Percentiles rank a stretch among this genome's conserved stretches.
Conservation (phyloP, 2,113 vertebrate species). For the Sterrhoptilus dennistouni region DNA sequence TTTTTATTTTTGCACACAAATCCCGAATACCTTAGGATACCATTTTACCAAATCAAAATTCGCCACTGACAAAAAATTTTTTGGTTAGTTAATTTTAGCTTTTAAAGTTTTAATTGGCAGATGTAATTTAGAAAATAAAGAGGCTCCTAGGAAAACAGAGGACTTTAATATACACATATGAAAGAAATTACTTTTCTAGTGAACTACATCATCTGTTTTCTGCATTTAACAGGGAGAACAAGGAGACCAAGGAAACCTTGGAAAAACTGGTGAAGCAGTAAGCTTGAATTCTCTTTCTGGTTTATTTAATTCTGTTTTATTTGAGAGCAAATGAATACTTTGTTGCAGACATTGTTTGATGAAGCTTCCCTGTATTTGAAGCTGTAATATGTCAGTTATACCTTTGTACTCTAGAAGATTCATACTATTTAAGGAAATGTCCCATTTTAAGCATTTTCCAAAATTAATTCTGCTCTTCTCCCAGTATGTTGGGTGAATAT, state of each 20-base stretch:
- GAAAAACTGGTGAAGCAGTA: constrained; percentile 90
- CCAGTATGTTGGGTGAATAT: neutral
- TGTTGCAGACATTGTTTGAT: neutral
- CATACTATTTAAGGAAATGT: neutral
- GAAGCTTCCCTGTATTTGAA: neutral
- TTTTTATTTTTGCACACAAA: neutral
- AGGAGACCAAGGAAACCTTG: constrained; percentile 86
- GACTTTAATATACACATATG: neutral
- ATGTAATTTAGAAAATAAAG: neutral
- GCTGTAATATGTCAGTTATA: neutral
- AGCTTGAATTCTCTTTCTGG: constrained; percentile 62
- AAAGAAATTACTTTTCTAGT: constrained; percentile 34
- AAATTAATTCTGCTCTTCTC: neutral
- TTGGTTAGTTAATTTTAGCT: neutral
- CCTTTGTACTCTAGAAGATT: neutral
- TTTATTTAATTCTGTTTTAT: constrained; percentile 3
- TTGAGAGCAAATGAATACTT: neutral
- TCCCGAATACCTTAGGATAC: neutral
- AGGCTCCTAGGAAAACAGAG: neutral
- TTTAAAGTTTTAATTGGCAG: neutral
- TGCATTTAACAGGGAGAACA: constrained; percentile 85
- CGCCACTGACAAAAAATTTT: neutral
- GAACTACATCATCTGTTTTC: constrained; percentile 28
- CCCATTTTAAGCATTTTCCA: neutral
- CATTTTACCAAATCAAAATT: neutral